phyloP scores from a whole-genome alignment of 2,113 vertebrate species.

The Myotis lucifugus region DNA sequence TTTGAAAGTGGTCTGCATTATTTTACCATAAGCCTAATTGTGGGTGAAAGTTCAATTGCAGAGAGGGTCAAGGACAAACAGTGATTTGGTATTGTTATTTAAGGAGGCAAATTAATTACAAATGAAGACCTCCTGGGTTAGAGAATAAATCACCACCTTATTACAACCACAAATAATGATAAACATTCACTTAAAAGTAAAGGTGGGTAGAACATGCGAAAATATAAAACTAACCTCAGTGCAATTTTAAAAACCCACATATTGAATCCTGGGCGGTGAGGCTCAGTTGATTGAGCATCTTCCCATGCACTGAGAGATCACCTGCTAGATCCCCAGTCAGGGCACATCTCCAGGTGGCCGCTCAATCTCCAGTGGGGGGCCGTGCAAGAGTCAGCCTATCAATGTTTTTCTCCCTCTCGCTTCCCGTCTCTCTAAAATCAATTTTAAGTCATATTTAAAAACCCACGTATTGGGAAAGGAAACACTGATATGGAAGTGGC shows the following conservation, averaged over 20 bases:
- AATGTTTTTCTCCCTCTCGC: no score
- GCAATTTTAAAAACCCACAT: not conserved
- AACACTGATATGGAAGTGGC: not conserved
- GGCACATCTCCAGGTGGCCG: no score
- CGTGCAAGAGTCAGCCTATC: no score
- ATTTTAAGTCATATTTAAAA: no score
- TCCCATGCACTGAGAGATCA: no score
- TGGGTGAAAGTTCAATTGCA: not conserved
- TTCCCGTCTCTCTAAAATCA: no score
- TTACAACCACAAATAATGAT: not conserved
- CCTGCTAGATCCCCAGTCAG: no score
- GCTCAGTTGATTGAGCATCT: no score
- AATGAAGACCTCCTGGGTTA: not conserved
- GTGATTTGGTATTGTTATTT: not conserved
- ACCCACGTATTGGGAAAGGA: not conserved
- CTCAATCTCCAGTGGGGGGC: no score
- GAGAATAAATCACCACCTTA: not conserved
- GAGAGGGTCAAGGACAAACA: not conserved
- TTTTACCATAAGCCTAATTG: constrained; percentile 40
- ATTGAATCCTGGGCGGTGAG: not conserved
- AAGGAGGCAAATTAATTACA: not conserved
- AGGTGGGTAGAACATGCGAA: not conserved
- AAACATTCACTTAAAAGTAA: not conserved
- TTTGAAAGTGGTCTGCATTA: constrained; percentile 7
- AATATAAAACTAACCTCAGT: not conserved